Evolutionary conservation across 1,140 invertebrate species (phyloP).

Genomic region (Hylaeus anthracinus): DNA sequence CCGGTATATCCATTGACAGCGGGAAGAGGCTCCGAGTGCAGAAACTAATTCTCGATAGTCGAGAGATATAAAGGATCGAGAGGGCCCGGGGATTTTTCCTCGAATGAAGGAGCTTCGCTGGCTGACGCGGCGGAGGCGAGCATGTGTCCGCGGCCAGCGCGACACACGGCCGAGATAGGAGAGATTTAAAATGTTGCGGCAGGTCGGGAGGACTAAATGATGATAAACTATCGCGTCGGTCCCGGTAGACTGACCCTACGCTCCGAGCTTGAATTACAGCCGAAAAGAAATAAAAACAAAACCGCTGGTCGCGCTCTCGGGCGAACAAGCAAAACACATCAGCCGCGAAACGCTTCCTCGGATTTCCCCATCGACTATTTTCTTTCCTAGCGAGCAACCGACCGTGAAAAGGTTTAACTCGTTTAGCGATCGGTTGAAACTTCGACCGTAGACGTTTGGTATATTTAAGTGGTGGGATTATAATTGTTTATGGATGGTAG

Average conservation of each 20-base stretch:
- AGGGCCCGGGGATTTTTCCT: background rate
- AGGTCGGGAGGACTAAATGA: constrained; percentile 78
- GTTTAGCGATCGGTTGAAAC: background rate
- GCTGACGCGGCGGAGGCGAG: constrained; percentile 11
- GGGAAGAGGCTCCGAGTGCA: constrained; percentile 11
- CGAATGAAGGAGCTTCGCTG: background rate
- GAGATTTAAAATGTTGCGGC: constrained; percentile 80
- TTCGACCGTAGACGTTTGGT: too few relatives aligned
- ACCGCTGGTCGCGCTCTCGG: constrained; percentile 33
- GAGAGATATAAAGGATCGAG: constrained; percentile 9
- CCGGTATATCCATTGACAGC: background rate
- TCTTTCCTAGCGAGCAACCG: background rate
- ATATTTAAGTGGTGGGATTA: too few relatives aligned
- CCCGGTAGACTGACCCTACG: constrained; percentile 73
- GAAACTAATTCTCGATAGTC: constrained; percentile 29
- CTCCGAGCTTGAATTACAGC: constrained; percentile 73
- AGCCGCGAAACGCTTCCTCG: constrained; percentile 1
- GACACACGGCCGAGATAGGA: constrained; percentile 69
- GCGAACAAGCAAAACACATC: constrained; percentile 41
- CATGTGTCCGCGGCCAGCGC: constrained; percentile 47
- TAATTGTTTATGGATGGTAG: too few relatives aligned
- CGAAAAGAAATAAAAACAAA: constrained; percentile 62
- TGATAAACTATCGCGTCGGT: constrained; percentile 79
- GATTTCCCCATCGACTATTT: background rate
- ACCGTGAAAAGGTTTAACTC: background rate